phyloP scores from a whole-genome alignment of 2,113 vertebrate genomes.

The Bufo bufo region DNA sequence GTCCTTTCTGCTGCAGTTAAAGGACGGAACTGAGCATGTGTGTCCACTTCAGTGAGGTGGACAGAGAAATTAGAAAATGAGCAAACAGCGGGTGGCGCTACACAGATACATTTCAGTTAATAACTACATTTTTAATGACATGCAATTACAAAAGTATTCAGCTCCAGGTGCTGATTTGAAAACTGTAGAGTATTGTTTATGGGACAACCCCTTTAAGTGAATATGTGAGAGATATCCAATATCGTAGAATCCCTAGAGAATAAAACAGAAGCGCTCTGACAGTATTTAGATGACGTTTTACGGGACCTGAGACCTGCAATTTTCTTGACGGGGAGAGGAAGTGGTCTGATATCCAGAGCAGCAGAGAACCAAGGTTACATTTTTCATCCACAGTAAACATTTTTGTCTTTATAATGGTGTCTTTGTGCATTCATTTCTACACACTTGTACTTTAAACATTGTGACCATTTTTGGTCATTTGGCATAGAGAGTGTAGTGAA shows the following conservation, averaged over 20 bases:
- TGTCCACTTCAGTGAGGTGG: too few relatives aligned
- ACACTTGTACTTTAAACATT: conserved; percentile 46
- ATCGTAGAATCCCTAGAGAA: not conserved
- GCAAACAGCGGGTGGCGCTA: too few relatives aligned
- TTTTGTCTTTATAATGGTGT: conserved; percentile 49
- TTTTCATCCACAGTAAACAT: conserved; percentile 47
- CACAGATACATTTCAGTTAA: too few relatives aligned
- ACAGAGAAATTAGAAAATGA: too few relatives aligned
- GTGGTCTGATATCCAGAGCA: conserved; percentile 52
- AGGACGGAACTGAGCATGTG: not conserved
- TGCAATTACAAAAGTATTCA: too few relatives aligned
- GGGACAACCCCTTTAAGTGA: not conserved
- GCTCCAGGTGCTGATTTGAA: too few relatives aligned
- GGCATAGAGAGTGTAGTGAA: conserved; percentile 35
- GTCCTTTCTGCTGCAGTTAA: too few relatives aligned
- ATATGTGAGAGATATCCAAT: not conserved
- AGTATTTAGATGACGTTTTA: conserved; percentile 42
- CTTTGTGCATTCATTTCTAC: conserved; percentile 57
- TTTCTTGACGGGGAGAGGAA: conserved; percentile 42
- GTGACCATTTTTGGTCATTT: conserved; percentile 57
- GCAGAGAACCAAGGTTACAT: conserved; percentile 50
- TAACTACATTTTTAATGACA: too few relatives aligned
- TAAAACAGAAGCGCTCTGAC: conserved; percentile 31
- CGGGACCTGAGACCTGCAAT: conserved; percentile 27
- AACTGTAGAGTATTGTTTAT: too few relatives aligned